Conservation (phyloP, 2,888 invertebrate species). For the Spodoptera exigua region DNA sequence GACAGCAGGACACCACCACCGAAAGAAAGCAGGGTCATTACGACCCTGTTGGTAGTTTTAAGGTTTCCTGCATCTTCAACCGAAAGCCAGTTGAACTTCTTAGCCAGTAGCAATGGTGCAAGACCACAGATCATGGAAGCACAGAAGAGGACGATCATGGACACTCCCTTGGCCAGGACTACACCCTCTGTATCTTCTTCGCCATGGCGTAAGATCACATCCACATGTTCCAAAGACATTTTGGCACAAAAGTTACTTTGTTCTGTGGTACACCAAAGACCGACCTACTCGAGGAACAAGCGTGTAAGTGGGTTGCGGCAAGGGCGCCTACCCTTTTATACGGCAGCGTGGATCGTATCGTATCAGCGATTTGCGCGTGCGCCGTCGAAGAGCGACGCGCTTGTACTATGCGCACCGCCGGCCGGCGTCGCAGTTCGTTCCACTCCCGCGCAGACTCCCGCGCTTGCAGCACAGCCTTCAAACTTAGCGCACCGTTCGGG, state of each 20-base stretch:
- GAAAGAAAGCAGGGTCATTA: constrained; percentile 92
- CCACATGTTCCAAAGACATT: constrained; percentile 63
- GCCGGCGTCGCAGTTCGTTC: constrained; percentile 65
- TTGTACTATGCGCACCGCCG: constrained; percentile 72
- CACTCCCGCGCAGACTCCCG: constrained; percentile 78
- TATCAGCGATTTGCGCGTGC: constrained; percentile 82
- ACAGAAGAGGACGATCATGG: constrained; percentile 93
- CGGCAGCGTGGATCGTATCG: constrained; percentile 46
- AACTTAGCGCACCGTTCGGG: constrained; percentile 57
- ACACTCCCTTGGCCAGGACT: constrained; percentile 92
- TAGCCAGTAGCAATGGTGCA: constrained; percentile 92
- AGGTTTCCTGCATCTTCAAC: constrained; percentile 83
- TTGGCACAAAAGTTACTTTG: constrained; percentile 40
- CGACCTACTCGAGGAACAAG: constrained; percentile 43
- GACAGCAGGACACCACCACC: constrained; percentile 95
- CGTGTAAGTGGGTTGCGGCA: constrained; percentile 64
- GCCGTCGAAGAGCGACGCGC: constrained; percentile 76
- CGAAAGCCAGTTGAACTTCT: constrained; percentile 90
- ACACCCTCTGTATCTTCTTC: constrained; percentile 81
- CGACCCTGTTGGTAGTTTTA: constrained; percentile 84
- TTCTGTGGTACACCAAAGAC: constrained; percentile 26
- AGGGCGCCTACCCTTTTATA: constrained; percentile 79
- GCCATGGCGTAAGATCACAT: constrained; percentile 59
- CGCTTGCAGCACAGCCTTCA: constrained; percentile 71
- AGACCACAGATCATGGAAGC: constrained; percentile 94